Evolutionary conservation across 2,888 invertebrate species (phyloP), one percentile per base, ranked within the genome.

Genomic region (Lymantria monacha): DNA sequence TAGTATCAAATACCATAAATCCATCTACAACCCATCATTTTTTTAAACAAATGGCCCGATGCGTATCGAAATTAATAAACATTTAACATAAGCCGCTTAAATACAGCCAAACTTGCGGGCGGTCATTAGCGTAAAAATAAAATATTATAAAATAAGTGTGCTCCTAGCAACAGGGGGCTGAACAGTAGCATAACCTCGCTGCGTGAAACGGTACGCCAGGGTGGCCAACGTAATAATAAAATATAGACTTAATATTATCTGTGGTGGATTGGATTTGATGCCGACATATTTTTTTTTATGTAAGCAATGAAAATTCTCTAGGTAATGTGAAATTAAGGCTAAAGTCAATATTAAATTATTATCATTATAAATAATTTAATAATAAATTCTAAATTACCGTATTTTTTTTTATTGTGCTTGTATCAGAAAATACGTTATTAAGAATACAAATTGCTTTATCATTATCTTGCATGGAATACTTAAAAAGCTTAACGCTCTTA

Each of bases 141-240:
- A 79, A 75, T 73, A 74, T 76, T 67, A 69, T 66, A 70, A 71
- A 72, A 72, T 75, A 72, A 70, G 70, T 73, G 79, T 81, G 79
- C 76, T 76, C 72, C 65, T 69, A 66, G 74, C 80, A 66, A 79
- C 85, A 75, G 90, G 89, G 87, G 88, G 86, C 67, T 78, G 69
- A 76, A 89, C 90, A 79, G 90, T 90, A 90, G 90, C 90, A 81
- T 79, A 69, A 68, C 62, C 56, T 59, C 89, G 68, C 89, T 69
- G 87, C 85, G 81, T 83, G 90, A 79, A 74, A 79, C 72, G 63
- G 61, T 66, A 70, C 70, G 66, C 59, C 58, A 76, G 76, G 81
- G 81, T 79, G 79, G 74, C 80, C 79, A 79, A 59, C 60, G 36
- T 63, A 46, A 59, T 59, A 55, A 63, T 66, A 62, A 69, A 74